Conservation (phyloP, 2,113 vertebrate genomes). For the Morphnarchus princeps region DNA sequence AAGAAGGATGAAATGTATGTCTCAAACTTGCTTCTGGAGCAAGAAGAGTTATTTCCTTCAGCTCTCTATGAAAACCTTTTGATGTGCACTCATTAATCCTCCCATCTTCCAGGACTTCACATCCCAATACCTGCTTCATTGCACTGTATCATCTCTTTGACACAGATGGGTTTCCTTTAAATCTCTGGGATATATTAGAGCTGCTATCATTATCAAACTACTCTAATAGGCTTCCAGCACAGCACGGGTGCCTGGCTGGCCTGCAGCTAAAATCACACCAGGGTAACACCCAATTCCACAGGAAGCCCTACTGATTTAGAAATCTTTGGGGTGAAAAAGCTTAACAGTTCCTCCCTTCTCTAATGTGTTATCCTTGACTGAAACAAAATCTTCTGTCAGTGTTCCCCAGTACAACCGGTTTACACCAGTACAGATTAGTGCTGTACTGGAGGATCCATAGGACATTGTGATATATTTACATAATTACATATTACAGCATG, state of each 20-base stretch:
- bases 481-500: background rate
- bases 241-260: background rate
- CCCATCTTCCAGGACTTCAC: background rate
- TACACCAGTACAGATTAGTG: background rate
- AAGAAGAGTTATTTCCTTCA: background rate
- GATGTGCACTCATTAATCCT: slow-evolving; percentile 28
- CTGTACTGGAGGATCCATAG: background rate
- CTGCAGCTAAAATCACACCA: background rate
- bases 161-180: slow-evolving; percentile 16
- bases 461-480: background rate
- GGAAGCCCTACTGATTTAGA: background rate
- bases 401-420: background rate
- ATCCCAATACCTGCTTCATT: background rate
- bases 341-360: background rate
- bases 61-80: background rate
- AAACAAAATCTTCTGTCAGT: background rate
- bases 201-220: background rate
- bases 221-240: background rate
- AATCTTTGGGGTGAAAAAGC: background rate
- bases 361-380: background rate
- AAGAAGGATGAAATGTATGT: background rate
- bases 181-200: background rate
- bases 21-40: background rate
- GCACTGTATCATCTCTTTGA: background rate
- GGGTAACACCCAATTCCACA: background rate